A percentile compares a stretch with the other conserved stretches of the same genome.
Evolutionary conservation across 2,113 vertebrate genomes (phyloP).

Genomic region (Gobio gobio): DNA sequence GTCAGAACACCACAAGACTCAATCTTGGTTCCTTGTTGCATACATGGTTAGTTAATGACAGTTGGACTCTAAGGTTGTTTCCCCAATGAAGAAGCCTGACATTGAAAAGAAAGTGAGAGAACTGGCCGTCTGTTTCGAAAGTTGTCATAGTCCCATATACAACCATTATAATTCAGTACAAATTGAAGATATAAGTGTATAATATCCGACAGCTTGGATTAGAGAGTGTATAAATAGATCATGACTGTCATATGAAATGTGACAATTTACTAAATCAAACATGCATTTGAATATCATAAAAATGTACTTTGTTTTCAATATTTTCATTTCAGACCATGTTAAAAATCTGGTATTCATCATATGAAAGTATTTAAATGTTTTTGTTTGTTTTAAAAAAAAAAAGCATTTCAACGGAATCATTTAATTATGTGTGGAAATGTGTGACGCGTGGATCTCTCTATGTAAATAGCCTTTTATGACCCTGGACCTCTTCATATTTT

Average conservation of each 20-base stretch:
- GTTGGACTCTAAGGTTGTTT: neutral
- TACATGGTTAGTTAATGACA: slow-evolving; percentile 19
- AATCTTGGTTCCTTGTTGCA: slow-evolving; percentile 16
- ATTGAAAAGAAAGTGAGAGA: neutral
- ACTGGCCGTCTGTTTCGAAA: neutral
- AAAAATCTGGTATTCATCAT: neutral
- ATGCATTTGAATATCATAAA: neutral
- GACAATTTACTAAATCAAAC: neutral
- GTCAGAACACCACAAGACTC: slow-evolving; percentile 7
- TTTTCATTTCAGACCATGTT: neutral
- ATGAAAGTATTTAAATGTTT: neutral
- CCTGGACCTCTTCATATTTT: neutral
- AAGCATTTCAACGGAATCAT: neutral
- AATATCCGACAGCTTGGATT: neutral
- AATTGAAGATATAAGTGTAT: neutral
- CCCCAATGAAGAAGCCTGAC: neutral
- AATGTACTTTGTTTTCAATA: neutral
- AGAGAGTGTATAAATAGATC: neutral
- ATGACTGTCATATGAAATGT: neutral
- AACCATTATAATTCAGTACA: neutral
- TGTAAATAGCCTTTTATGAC: neutral
- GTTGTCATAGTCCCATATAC: neutral
- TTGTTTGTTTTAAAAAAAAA: neutral
- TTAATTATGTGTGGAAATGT: neutral
- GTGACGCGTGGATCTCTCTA: neutral